Evolutionary conservation across 35 echinoderm and acorn worm genomes (phyloP), one percentile per base, ranked within the genome.

Genomic region (Heliocidaris tuberculata): DNA sequence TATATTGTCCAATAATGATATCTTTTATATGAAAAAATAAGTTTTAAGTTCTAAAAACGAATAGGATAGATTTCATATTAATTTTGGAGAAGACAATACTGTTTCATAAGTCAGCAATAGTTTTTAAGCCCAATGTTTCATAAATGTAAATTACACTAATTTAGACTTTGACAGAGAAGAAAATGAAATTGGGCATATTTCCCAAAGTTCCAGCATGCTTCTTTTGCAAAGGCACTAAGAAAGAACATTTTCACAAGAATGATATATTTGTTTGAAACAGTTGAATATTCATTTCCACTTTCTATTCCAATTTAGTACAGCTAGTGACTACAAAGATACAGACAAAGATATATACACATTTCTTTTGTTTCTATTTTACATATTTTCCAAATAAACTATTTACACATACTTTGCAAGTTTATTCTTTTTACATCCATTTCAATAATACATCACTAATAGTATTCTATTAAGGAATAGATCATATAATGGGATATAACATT

Each of bases 321-420:
- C 65, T 78, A 78, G 21, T 27, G 7, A 7, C 65, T 78, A 78
- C 65, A 78, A n/a, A 78, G 65, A 78, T 4, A 78, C 19, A 78
- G 65, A 78, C 65, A 78, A 78, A 78, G 65, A 78, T 78, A 78
- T 78, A 78, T 78, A 78, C 65, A 78, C 65, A n/a, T 78, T 78
- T 2, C 27, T 78, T 78, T 8, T 78, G 65, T 78, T 15, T 78
- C 27, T 78, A 4, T 27, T 70, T 78, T 78, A 78, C 65, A 78
- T 78, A 78, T 78, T 78, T 78, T 78, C 65, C 65, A 78, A 5
- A 21, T 78, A 78, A n/a, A 78, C 27, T 78, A 78, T 78, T 78
- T 78, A 78, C 65, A 78, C 21, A 78, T 78, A 27, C 12, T 60
- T 60, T 60, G 35, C 19, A 12, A 60, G 19, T 78, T 17, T 4